Percentiles rank a stretch among this genome's conserved stretches.
phyloP scores from a whole-genome alignment of 1,140 invertebrate species.

The Diachasma alloeum region DNA sequence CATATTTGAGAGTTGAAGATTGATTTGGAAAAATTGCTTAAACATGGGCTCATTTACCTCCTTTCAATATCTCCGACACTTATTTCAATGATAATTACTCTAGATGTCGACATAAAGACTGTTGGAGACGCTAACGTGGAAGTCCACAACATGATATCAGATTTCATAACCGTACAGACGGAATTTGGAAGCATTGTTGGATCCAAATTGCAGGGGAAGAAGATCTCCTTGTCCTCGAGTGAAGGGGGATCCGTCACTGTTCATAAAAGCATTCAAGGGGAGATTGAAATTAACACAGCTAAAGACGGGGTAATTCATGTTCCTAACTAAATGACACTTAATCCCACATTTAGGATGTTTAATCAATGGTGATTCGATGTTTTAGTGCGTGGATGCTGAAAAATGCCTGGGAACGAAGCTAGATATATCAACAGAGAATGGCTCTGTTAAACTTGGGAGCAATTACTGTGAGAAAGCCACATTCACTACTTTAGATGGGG shows the following conservation, averaged over 20 bases:
- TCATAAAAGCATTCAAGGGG: constrained; percentile 26
- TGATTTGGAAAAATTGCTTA: too few relatives aligned
- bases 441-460: constrained; percentile 31
- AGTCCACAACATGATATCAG: constrained; percentile 32
- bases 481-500: constrained; percentile 31
- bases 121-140: constrained; percentile 13
- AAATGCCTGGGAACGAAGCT: constrained; percentile 34
- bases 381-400: constrained; percentile 27
- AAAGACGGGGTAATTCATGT: constrained; percentile 35
- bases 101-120: constrained; percentile 31
- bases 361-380: not conserved
- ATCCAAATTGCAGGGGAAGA: constrained; percentile 29
- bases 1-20: too few relatives aligned
- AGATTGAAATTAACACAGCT: constrained; percentile 33
- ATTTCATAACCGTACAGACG: constrained; percentile 29
- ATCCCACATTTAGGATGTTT: too few relatives aligned
- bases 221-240: constrained; percentile 29
- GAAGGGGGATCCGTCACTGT: constrained; percentile 33
- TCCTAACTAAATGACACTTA: too few relatives aligned
- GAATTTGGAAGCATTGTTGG: constrained; percentile 34
- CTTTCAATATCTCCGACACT: too few relatives aligned
- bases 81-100: not conserved
- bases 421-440: constrained; percentile 34
- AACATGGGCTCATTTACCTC: too few relatives aligned
- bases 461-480: constrained; percentile 36